These are phyloP conservation scores for Lithophane semibrunnea DNA, from an alignment of 2,888 invertebrate genomes.

Conservation along the genomic window DNA sequence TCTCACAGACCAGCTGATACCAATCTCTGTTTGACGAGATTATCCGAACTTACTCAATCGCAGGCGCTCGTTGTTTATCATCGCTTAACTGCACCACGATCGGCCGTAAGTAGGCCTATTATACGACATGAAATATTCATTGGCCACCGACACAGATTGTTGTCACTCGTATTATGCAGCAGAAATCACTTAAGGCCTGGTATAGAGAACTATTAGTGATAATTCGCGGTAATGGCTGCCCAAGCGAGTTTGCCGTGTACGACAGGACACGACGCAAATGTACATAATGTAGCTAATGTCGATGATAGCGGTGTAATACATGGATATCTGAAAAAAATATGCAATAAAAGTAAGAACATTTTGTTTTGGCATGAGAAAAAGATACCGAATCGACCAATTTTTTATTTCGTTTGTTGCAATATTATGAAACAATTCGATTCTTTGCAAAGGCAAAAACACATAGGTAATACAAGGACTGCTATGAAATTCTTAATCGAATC, in stretches of 20 bases:
- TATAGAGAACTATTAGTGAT: conserved; percentile 79
- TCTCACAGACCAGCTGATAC: conserved; percentile 43
- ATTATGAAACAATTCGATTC: neutral
- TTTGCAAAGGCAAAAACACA: neutral
- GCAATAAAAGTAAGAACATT: neutral
- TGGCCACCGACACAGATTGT: conserved; percentile 84
- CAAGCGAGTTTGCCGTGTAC: conserved; percentile 63
- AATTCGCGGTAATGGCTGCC: conserved; percentile 88
- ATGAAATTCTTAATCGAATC: conserved; percentile 6
- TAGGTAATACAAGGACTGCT: neutral
- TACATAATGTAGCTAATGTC: conserved; percentile 42
- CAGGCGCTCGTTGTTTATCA: conserved; percentile 63
- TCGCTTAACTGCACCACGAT: conserved; percentile 77
- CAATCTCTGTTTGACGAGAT: conserved; percentile 55
- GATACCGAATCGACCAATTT: neutral
- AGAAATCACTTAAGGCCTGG: conserved; percentile 82
- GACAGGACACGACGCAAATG: conserved; percentile 74
- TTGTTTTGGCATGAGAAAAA: neutral
- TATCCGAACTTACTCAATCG: conserved; percentile 59
- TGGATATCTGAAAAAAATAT: conserved; percentile 15
- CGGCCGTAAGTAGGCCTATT: conserved; percentile 80
- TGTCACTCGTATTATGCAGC: conserved; percentile 85
- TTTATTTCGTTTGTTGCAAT: neutral
- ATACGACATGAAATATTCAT: conserved; percentile 87
- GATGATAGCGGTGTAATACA: conserved; percentile 36